Evolutionary conservation across 2,888 invertebrate genomes (phyloP).

Genomic region (Conistra vaccinii): DNA sequence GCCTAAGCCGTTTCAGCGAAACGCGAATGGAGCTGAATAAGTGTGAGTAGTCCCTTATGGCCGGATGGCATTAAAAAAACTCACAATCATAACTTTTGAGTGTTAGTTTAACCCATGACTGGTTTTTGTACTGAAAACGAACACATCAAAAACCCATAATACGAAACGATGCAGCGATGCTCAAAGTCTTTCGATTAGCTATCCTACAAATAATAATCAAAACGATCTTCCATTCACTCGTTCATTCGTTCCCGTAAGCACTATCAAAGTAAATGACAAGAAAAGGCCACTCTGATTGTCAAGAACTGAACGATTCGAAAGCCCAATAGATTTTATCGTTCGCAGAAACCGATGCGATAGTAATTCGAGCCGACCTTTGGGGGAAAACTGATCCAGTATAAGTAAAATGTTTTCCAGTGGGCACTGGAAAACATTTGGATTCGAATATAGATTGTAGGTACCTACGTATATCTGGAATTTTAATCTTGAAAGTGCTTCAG

Average conservation of each 20-base stretch:
- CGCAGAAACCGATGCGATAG: slow-evolving; percentile 21
- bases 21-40: too few relatives aligned
- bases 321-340: slow-evolving; percentile 54
- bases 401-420: too few relatives aligned
- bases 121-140: background rate
- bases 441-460: slow-evolving; percentile 8
- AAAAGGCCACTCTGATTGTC: slow-evolving; percentile 54
- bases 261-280: slow-evolving; percentile 41
- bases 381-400: slow-evolving; percentile 27
- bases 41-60: too few relatives aligned
- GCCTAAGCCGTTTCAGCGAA: too few relatives aligned
- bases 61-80: background rate
- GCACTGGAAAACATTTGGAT: slow-evolving; percentile 17
- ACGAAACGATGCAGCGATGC: background rate
- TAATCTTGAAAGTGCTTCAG: background rate
- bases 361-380: slow-evolving; percentile 44
- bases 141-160: background rate
- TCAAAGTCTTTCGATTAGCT: slow-evolving; percentile 1
- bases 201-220: slow-evolving; percentile 40
- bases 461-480: background rate
- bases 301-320: slow-evolving; percentile 34
- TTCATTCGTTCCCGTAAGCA: slow-evolving; percentile 37
- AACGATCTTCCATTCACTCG: background rate
- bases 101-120: background rate
- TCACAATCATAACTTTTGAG: background rate